Conservation (phyloP, 1,140 invertebrate genomes). For the Zaprionus davidi region DNA sequence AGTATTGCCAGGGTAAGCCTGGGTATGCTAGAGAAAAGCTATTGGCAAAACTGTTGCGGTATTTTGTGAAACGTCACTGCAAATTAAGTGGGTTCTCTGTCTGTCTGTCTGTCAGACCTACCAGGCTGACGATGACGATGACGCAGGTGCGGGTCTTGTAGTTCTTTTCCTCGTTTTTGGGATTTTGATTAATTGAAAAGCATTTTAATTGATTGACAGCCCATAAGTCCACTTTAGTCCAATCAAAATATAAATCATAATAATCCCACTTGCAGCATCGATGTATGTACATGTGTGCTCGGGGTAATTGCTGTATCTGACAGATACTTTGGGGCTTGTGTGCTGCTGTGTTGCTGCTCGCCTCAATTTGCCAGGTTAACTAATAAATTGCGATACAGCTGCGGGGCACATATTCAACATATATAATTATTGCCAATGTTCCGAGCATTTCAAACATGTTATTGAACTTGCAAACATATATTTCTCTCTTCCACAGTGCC, state of each 20-base stretch:
- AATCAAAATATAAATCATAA: slow-evolving; percentile 19
- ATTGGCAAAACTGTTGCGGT: slow-evolving; percentile 21
- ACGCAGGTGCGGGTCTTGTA: slow-evolving; percentile 18
- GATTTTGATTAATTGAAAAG: slow-evolving; percentile 36
- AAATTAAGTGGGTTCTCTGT: neutral
- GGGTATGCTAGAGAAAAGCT: neutral
- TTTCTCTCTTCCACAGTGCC: neutral
- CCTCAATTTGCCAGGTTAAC: slow-evolving; percentile 3
- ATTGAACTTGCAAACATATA: slow-evolving; percentile 8
- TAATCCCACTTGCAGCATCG: slow-evolving; percentile 10
- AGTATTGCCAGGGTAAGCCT: neutral
- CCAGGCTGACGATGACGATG: slow-evolving; percentile 8
- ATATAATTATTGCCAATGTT: neutral
- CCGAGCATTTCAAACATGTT: neutral
- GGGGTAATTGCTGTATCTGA: slow-evolving; percentile 26
- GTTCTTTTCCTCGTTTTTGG: neutral
- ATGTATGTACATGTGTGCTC: neutral
- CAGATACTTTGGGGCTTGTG: slow-evolving; percentile 12
- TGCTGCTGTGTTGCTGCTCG: neutral
- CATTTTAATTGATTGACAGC: slow-evolving; percentile 50
- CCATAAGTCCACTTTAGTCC: slow-evolving; percentile 20
- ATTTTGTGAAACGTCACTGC: neutral
- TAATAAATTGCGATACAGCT: neutral
- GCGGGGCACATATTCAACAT: neutral
- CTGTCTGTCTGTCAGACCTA: neutral